Conservation (phyloP, 2,113 vertebrate species). For the Chaetops frenatus region DNA sequence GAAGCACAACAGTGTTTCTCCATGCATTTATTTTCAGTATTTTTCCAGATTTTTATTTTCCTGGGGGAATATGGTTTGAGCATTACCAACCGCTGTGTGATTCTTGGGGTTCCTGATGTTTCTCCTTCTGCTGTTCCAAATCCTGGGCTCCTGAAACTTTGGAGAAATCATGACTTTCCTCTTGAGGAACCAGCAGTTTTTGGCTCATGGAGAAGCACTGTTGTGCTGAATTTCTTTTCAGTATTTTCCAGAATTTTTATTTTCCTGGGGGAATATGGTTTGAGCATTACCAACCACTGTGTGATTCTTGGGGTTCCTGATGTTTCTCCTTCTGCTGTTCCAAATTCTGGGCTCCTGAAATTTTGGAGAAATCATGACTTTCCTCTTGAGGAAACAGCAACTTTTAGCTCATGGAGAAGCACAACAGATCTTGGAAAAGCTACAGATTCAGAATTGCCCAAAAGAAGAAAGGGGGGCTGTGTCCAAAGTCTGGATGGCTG, state of each 20-base stretch:
- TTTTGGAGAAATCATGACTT: rapidly evolving
- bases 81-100: rapidly evolving
- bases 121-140: not conserved
- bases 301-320: not conserved
- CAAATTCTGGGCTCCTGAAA: not conserved
- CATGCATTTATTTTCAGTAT: too few relatives aligned
- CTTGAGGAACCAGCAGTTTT: not conserved
- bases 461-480: not conserved
- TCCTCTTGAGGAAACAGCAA: not conserved
- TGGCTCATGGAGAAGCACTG: not conserved
- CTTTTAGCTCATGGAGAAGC: not conserved
- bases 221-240: too few relatives aligned
- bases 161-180: rapidly evolving
- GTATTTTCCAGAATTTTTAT: too few relatives aligned
- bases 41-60: too few relatives aligned
- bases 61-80: not conserved
- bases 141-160: not conserved
- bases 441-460: not conserved
- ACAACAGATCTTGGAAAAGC: not conserved
- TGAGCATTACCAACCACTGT: rapidly evolving
- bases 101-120: not conserved
- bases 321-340: not conserved
- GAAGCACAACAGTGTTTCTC: too few relatives aligned
- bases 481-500: not conserved
- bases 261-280: not conserved